Conservation (phyloP, 1,140 invertebrate species). For the Pseudomyrmex cubaensis region DNA sequence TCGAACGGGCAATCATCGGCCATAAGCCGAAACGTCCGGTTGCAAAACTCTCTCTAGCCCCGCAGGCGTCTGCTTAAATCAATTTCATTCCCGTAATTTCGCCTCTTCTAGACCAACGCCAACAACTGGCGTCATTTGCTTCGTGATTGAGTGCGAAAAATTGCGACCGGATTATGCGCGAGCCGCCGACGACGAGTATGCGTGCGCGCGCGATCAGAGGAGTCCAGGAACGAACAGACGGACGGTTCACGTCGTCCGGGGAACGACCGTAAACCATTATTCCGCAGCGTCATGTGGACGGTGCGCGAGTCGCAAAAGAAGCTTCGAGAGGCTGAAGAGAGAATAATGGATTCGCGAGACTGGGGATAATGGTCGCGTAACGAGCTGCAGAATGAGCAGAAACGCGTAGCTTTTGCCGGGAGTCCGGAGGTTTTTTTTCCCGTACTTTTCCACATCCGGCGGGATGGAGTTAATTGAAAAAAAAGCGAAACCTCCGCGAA, state of each 20-base stretch:
- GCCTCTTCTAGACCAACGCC: slow-evolving; percentile 57
- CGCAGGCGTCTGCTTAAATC: slow-evolving; percentile 58
- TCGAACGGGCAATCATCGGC: slow-evolving; percentile 47
- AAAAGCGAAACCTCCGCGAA: slow-evolving; percentile 25
- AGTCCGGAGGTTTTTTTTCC: slow-evolving; percentile 2
- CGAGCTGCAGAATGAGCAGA: slow-evolving; percentile 62
- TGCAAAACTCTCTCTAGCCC: slow-evolving; percentile 30
- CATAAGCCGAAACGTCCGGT: slow-evolving; percentile 59
- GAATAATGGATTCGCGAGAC: slow-evolving; percentile 69
- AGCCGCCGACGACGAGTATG: slow-evolving; percentile 38
- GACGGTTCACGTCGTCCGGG: slow-evolving; percentile 45
- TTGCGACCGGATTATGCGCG: slow-evolving; percentile 65
- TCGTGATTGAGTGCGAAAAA: slow-evolving; percentile 68
- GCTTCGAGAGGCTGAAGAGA: slow-evolving; percentile 58
- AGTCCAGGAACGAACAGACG: slow-evolving; percentile 6
- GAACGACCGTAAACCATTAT: slow-evolving; percentile 66
- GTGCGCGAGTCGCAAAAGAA: slow-evolving; percentile 61
- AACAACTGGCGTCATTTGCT: slow-evolving; percentile 67
- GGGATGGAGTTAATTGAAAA: slow-evolving; percentile 55
- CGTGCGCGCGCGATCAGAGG: slow-evolving; percentile 30
- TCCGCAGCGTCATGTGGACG: slow-evolving; percentile 69
- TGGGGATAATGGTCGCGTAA: slow-evolving; percentile 70
- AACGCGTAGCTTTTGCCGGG: slow-evolving; percentile 50
- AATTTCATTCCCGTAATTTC: slow-evolving; percentile 64
- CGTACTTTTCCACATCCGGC: slow-evolving; percentile 46